These are phyloP conservation scores for Pelecanoides urinatrix DNA, from an alignment of 2,113 vertebrate species.

Conservation along the genomic window DNA sequence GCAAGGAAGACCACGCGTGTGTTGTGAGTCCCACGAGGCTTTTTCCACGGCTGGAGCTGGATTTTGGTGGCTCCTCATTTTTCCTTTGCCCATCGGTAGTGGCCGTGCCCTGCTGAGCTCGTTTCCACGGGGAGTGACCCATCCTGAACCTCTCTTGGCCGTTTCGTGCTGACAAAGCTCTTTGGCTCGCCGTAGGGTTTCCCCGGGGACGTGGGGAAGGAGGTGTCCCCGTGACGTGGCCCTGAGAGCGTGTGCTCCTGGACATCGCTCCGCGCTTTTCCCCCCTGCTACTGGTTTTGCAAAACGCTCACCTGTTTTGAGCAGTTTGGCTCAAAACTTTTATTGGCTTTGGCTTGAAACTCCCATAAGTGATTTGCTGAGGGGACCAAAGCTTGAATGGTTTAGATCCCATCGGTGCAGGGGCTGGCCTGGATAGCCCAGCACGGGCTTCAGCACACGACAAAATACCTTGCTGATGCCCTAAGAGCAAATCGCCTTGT, in stretches of 20 bases:
- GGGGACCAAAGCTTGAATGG: not conserved
- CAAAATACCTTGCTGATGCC: constrained; percentile 49
- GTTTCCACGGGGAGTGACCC: not conserved
- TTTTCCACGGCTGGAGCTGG: not conserved
- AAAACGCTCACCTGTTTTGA: not conserved
- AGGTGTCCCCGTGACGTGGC: not conserved
- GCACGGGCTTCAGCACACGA: not conserved
- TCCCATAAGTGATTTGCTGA: not conserved
- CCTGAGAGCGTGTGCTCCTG: not conserved
- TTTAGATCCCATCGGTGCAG: not conserved
- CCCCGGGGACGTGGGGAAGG: not conserved
- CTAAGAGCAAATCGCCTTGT: not conserved
- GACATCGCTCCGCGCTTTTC: not conserved
- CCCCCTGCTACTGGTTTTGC: not conserved
- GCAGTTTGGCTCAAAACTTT: not conserved
- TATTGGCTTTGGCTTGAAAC: not conserved
- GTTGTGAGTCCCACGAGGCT: not conserved
- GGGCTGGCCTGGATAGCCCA: not conserved
- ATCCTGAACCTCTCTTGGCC: not conserved
- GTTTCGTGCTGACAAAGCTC: not conserved
- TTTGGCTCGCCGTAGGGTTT: not conserved
- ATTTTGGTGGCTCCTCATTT: not conserved
- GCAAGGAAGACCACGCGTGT: accelerated
- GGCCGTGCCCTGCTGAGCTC: not conserved
- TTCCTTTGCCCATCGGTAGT: too few relatives aligned